Percentiles rank a stretch among this genome's conserved stretches.
Evolutionary conservation across 2,113 vertebrate genomes (phyloP).

Genomic region (Prunella fulvescens): DNA sequence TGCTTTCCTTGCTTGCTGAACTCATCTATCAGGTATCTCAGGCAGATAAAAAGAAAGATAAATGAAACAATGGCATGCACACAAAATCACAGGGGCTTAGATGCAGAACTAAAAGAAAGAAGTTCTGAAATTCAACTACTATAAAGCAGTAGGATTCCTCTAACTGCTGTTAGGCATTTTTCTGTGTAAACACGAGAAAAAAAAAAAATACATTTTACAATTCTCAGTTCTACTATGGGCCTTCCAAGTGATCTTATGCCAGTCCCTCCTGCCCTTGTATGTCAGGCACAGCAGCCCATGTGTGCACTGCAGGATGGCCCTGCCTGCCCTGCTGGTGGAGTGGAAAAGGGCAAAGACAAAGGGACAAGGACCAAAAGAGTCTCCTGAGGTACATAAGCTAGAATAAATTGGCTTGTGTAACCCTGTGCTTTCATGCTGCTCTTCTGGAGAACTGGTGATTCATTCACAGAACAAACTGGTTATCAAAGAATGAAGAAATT

Average conservation of each 20-base stretch:
- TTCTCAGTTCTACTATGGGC: not conserved
- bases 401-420: not conserved
- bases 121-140: not conserved
- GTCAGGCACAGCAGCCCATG: accelerated
- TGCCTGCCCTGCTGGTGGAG: not conserved
- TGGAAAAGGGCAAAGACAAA: not conserved
- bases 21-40: not conserved
- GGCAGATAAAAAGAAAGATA: not conserved
- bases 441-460: not conserved
- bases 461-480: not conserved
- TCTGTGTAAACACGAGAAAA: not conserved
- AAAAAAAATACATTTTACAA: not conserved
- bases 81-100: not conserved
- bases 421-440: not conserved
- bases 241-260: not conserved
- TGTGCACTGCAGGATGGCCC: too few species aligned
- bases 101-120: not conserved
- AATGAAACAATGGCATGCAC: not conserved
- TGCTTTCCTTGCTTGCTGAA: not conserved
- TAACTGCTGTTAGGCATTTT: not conserved
- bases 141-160: not conserved
- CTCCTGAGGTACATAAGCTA: not conserved
- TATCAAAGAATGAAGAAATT: not conserved
- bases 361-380: not conserved
- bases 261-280: not conserved